Base-by-base conservation (phyloP, 2,113 vertebrate species). In the Epinephelus cyanopodus region DNA sequence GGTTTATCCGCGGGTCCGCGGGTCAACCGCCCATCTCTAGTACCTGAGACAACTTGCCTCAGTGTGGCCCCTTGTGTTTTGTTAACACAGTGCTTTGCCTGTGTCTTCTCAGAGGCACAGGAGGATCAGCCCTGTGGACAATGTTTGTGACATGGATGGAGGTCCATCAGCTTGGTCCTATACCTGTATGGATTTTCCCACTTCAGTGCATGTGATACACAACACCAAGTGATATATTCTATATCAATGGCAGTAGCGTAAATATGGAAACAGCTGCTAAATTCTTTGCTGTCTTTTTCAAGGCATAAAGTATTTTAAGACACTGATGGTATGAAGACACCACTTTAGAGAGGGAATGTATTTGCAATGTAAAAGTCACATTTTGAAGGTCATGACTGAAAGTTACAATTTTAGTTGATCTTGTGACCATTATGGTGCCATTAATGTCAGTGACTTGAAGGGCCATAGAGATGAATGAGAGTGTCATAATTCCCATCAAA, bases 401-500 rank as follows among this genome's bases (percentile, higher is more conserved):
- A 65, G 8, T 57, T 69, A 14, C 15, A 64, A 52, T 50, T 27
- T 79, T 33, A 15, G 21, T 47, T 77, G 53, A 66, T 76, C 66
- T 60, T 77, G 10, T 11, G 12, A 60, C 45, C 73, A 72, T 57
- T n/a, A 71, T 45, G 21, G 21, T 57, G 23, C 13, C 58, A 39
- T 77, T 73, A 67, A 67, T 39, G 48, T 48, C 37, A 54, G 3
- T 23, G 74, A 68, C 60, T 85, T 19, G 1, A 58, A 8, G 52
- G 47, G 19, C 27, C 14, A 42, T 37, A 33, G 4, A 37, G 39
- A 79, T 63, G 33, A 62, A 50, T 58, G 57, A 74, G 37, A 56
- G 27, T 10, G 13, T 77, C 67, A 73, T 72, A 72, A 81, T 37
- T 52, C 61, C 8, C 58, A 65, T 65, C 25, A 48, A 65, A 60